Evolutionary conservation across 2,113 vertebrate species (phyloP), one percentile per base, ranked within the genome.

Genomic region (Plectropomus leopardus): DNA sequence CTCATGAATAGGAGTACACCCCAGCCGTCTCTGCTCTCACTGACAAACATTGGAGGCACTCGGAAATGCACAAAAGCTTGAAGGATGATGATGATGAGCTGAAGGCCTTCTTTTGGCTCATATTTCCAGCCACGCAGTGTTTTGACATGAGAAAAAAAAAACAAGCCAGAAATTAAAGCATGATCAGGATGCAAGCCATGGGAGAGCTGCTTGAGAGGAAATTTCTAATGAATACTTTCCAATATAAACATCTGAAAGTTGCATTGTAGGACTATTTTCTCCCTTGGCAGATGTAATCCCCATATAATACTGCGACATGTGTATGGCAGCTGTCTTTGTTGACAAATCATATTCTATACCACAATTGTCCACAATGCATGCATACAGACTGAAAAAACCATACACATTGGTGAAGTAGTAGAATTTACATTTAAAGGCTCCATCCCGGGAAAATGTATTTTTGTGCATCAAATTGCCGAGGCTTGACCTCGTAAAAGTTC

Each of bases 111-210:
- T 78, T 78, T 86, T 81, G 72, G 75, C 79, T 89, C 32, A 26
- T 48, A 59, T 81, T 86, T 79, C 59, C 48, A 82, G 68, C 74
- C 65, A 64, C 4, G 4, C 34, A 84, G 54, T 85, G 83, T 89
- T 93, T 90, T 88, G 71, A 89, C 80, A 73, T 45, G 73, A 90
- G 50, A 64, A 82, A 86, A 86, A 88, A 70, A 82, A 86, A 85
- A 88, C 57, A 69, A 85, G 76, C 57, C 66, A 68, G 55, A 87
- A 90, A 91, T 81, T 87, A 86, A 89, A 89, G 78, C 61, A 59
- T 63, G 73, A 88, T 86, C 58, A 68, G 69, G 51, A 91, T 80
- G 30, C 23, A 72, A 75, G 54, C 71, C 70, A 77, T 64, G 57
- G 32, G 70, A 76, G n/a, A n/a, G n/a, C n/a, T 40, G 78, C 40